These are phyloP conservation scores for Candidula unifasciata DNA, from an alignment of 2,888 invertebrate species.

Conservation along the genomic window DNA sequence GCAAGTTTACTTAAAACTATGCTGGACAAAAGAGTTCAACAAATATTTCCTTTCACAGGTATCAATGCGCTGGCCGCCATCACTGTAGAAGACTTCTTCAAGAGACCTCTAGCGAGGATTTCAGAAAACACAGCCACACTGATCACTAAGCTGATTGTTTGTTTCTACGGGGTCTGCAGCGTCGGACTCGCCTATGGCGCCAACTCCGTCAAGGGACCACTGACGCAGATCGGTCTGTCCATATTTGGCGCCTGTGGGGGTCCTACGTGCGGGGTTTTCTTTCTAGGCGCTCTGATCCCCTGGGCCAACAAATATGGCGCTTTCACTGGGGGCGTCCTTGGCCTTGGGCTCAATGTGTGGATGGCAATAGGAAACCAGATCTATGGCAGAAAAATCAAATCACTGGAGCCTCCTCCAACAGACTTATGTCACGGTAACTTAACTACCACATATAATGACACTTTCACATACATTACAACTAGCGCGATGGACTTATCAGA, in stretches of 20 bases:
- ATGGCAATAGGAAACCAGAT: constrained; percentile 36
- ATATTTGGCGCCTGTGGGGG: constrained; percentile 63
- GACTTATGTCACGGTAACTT: constrained; percentile 32
- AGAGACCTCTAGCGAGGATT: constrained; percentile 36
- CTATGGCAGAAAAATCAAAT: constrained; percentile 32
- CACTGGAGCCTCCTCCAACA: constrained; percentile 36
- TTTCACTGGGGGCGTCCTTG: constrained; percentile 9
- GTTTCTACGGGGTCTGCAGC: constrained; percentile 56
- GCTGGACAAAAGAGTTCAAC: not conserved
- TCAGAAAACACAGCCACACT: constrained; percentile 56
- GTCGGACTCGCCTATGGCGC: constrained; percentile 60
- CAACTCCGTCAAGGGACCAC: constrained; percentile 57
- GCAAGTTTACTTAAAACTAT: too few relatives aligned
- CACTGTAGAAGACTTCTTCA: constrained; percentile 62
- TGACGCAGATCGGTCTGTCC: constrained; percentile 59
- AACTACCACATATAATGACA: not conserved
- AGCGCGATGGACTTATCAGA: not conserved
- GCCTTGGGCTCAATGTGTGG: constrained; percentile 45
- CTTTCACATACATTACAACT: not conserved
- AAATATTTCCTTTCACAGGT: constrained; percentile 48
- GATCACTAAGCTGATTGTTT: constrained; percentile 59
- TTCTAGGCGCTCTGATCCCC: constrained; percentile 61
- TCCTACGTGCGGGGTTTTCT: constrained; percentile 60
- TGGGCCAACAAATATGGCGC: constrained; percentile 54
- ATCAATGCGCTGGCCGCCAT: constrained; percentile 65